A percentile compares a stretch with the other conserved stretches of the same genome.
These are phyloP conservation scores for Chelon auratus DNA, from an alignment of 2,797 vertebrate species.

Conservation along the genomic window DNA sequence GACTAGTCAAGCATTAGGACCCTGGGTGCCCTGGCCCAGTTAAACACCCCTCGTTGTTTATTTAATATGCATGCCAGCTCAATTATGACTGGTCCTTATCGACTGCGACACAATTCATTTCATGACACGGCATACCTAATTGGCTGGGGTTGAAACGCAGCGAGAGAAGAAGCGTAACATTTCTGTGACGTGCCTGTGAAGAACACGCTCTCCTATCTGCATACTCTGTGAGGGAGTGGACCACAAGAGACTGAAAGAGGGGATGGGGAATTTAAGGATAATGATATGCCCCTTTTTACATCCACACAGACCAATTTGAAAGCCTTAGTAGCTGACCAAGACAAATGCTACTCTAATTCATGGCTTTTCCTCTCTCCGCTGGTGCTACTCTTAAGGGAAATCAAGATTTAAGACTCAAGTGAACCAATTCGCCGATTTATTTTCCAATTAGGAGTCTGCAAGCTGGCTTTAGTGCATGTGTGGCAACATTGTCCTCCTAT, in stretches of 20 bases:
- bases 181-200: slow-evolving; percentile 24
- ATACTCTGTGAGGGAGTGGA: slow-evolving; percentile 5
- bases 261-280: slow-evolving; percentile 29
- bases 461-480: slow-evolving; percentile 38
- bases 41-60: slow-evolving; percentile 64
- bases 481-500: slow-evolving; percentile 29
- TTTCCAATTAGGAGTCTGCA: slow-evolving; percentile 43
- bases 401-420: slow-evolving; percentile 31
- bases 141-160: slow-evolving; percentile 53
- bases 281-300: slow-evolving; percentile 36
- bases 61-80: slow-evolving; percentile 79
- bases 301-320: slow-evolving; percentile 35
- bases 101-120: slow-evolving; percentile 62
- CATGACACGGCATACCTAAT: slow-evolving; percentile 73
- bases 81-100: slow-evolving; percentile 77
- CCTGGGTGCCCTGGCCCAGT: slow-evolving; percentile 68
- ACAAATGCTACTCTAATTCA: slow-evolving; percentile 44
- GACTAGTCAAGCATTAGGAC: slow-evolving; percentile 61
- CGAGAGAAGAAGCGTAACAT: slow-evolving; percentile 52
- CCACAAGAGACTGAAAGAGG: slow-evolving; percentile 4
- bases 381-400: slow-evolving; percentile 36
- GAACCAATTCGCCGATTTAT: slow-evolving; percentile 41
- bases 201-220: slow-evolving; percentile 34
- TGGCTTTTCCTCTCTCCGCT: slow-evolving; percentile 29
- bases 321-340: slow-evolving; percentile 6